Evolutionary conservation across 2,797 vertebrate species (phyloP).

Genomic region (Uromys caudimaculatus): DNA sequence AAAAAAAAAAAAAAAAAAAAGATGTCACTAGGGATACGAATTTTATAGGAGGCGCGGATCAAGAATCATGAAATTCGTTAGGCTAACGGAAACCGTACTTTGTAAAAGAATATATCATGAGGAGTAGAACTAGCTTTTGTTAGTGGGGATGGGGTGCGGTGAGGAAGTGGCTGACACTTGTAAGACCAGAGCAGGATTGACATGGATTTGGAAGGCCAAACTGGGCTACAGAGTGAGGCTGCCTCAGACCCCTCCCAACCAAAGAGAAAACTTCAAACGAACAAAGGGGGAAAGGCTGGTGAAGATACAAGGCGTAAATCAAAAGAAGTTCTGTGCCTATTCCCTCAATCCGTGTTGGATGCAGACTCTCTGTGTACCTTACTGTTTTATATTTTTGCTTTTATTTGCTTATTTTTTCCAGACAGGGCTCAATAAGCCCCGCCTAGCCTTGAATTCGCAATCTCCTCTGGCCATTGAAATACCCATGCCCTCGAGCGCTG

Average conservation of each 20-base stretch:
- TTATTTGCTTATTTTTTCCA: background rate
- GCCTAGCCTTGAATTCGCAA: background rate
- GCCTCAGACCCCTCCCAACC: background rate
- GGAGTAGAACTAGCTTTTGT: slow-evolving; percentile 44
- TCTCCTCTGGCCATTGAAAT: background rate
- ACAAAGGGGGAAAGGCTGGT: background rate
- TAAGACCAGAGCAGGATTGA: background rate
- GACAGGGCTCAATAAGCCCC: background rate
- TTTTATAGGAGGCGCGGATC: slow-evolving; percentile 10
- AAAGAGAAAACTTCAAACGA: background rate
- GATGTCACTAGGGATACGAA: background rate
- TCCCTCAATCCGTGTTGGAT: background rate
- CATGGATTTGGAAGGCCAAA: background rate
- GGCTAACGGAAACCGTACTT: background rate
- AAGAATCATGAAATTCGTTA: background rate
- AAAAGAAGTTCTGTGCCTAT: background rate
- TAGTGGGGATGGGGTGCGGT: no score
- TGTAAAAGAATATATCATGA: background rate
- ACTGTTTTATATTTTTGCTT: background rate
- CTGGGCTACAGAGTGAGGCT: background rate
- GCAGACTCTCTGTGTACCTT: background rate
- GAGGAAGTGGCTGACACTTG: background rate
- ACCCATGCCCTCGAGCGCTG: background rate
- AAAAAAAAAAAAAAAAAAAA: no score
- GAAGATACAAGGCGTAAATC: background rate